A percentile compares a stretch with the other conserved stretches of the same genome.
Conservation (phyloP, 2,888 invertebrate species). For the Mallateleia sp. region DNA sequence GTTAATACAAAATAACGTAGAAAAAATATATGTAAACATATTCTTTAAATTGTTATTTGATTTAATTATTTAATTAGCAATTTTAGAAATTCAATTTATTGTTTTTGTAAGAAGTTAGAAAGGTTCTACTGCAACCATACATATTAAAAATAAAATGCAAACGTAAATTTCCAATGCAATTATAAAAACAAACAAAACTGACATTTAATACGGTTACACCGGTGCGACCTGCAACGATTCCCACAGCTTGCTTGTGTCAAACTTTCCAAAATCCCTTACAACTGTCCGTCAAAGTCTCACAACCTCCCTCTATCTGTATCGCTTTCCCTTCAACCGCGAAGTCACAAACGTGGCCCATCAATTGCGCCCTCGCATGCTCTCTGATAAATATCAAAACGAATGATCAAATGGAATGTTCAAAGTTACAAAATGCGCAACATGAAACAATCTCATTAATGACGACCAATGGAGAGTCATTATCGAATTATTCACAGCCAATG, state of each 20-base stretch:
- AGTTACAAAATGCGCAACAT: constrained; percentile 72
- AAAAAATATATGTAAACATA: too few species aligned
- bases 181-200: too few species aligned
- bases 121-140: too few species aligned
- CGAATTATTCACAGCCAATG: constrained; percentile 72
- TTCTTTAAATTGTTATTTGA: too few species aligned
- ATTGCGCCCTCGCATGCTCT: constrained; percentile 63
- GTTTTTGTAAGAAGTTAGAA: too few species aligned
- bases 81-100: too few species aligned
- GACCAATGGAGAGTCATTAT: constrained; percentile 60
- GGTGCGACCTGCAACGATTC: constrained; percentile 37
- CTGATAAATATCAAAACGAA: constrained; percentile 68
- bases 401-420: constrained; percentile 74
- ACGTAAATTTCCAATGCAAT: too few species aligned
- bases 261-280: constrained; percentile 26
- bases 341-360: constrained; percentile 51
- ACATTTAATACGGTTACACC: constrained; percentile 39
- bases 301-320: not conserved
- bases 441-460: constrained; percentile 61
- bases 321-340: not conserved
- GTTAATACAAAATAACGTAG: too few species aligned
- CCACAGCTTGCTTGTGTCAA: constrained; percentile 38
- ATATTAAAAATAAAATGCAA: too few species aligned
- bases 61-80: too few species aligned
- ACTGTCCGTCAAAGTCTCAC: not conserved